Conservation (phyloP, 2,797 vertebrate genomes). For the Pipistrellus nathusii region DNA sequence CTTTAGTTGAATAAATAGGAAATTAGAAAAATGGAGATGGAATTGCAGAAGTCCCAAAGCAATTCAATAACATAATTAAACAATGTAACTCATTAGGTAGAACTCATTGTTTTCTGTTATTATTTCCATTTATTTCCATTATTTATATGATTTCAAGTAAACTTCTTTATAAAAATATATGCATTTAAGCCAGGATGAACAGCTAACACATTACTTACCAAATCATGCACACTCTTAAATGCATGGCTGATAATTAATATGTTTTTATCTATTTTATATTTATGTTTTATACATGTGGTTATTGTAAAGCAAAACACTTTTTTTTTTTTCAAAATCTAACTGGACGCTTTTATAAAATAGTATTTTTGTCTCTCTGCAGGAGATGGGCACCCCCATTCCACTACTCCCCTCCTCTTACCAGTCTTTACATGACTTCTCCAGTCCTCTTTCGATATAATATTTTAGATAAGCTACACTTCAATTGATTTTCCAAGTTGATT, state of each 20-base stretch:
- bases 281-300: background rate
- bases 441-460: too few species aligned
- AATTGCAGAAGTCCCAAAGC: background rate
- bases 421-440: too few species aligned
- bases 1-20: background rate
- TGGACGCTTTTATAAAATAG: background rate
- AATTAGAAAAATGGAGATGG: background rate
- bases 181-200: background rate
- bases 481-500: too few species aligned
- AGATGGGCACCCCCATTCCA: too few species aligned
- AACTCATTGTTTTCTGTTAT: background rate
- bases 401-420: too few species aligned
- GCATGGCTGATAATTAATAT: background rate
- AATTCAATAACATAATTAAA: constrained; percentile 10
- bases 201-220: background rate
- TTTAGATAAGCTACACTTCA: too few species aligned
- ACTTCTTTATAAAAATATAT: background rate
- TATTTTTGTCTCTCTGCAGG: background rate
- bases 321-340: background rate
- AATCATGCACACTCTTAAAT: background rate
- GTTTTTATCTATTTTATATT: background rate
- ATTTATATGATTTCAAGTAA: background rate
- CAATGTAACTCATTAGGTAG: background rate
- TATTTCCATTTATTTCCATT: background rate
- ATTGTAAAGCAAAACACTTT: background rate